Evolutionary conservation across 2,888 invertebrate species (phyloP).

Genomic region (Deilephila porcellus): DNA sequence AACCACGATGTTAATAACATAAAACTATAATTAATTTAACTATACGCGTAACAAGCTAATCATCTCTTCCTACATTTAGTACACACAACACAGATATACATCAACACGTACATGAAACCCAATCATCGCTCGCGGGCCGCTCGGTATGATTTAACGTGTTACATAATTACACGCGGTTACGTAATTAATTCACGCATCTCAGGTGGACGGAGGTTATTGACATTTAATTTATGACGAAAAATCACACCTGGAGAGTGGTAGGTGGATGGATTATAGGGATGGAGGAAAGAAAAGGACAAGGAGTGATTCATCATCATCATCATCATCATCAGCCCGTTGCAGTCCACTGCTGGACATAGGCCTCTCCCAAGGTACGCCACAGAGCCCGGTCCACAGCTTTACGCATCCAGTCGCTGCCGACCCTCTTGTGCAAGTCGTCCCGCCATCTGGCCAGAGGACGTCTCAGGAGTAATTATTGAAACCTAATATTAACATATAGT

Average conservation of each 20-base stretch:
- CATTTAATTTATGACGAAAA: neutral
- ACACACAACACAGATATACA: neutral
- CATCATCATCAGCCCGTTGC: too few species aligned
- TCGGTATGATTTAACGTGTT: slow-evolving; percentile 18
- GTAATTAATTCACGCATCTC: slow-evolving; percentile 27
- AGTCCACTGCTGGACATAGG: too few species aligned
- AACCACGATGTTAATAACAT: neutral
- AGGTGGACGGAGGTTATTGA: slow-evolving; percentile 22
- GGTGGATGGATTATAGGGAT: neutral
- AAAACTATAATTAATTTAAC: neutral
- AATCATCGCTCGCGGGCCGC: slow-evolving; percentile 6
- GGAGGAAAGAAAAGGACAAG: neutral
- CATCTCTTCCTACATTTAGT: neutral
- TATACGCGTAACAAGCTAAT: neutral
- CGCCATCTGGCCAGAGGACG: too few species aligned
- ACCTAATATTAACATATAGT: too few species aligned
- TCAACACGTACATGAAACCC: slow-evolving; percentile 12
- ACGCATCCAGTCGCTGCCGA: too few species aligned
- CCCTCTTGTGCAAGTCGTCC: too few species aligned
- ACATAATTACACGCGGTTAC: slow-evolving; percentile 21
- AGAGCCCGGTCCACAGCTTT: too few species aligned
- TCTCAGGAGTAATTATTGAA: too few species aligned
- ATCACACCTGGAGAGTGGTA: neutral
- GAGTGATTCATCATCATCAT: too few species aligned
- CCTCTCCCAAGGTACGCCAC: too few species aligned